A percentile compares a stretch with the other conserved stretches of the same genome.
Evolutionary conservation across 2,797 vertebrate genomes (phyloP).

Genomic region (Odontamblyopus rebecca): DNA sequence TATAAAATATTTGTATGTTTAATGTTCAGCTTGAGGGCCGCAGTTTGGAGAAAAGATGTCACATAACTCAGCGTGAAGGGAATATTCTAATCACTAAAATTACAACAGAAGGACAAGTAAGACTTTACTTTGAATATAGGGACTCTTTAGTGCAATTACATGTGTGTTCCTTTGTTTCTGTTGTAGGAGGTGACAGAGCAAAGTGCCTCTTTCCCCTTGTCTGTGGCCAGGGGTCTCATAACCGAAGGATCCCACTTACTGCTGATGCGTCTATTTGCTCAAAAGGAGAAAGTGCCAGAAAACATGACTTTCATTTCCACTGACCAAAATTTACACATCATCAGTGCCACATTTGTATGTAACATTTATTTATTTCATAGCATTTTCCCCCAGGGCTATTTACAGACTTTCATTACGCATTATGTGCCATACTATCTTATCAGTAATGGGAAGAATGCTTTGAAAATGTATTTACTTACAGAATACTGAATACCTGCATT

Average conservation of each 20-base stretch:
- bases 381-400: background rate
- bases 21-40: slow-evolving; percentile 72
- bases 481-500: too few species aligned
- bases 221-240: slow-evolving; percentile 76
- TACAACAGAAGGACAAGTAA: slow-evolving; percentile 82
- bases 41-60: slow-evolving; percentile 76
- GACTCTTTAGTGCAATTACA: background rate
- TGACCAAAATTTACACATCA: slow-evolving; percentile 72
- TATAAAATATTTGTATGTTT: background rate
- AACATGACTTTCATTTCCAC: slow-evolving; percentile 81
- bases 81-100: slow-evolving; percentile 76
- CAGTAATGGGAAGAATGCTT: too few species aligned
- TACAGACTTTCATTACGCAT: background rate
- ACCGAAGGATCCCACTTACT: slow-evolving; percentile 86
- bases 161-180: slow-evolving; percentile 9
- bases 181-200: slow-evolving; percentile 68
- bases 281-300: slow-evolving; percentile 68
- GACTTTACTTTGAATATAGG: slow-evolving; percentile 17
- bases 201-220: slow-evolving; percentile 55
- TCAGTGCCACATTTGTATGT: slow-evolving; percentile 83
- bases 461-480: too few species aligned
- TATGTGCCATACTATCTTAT: background rate
- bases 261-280: slow-evolving; percentile 84
- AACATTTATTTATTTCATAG: background rate
- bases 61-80: slow-evolving; percentile 69